These are phyloP conservation scores for Labeo catla DNA, from an alignment of 2,113 vertebrate genomes.

Conservation along the genomic window DNA sequence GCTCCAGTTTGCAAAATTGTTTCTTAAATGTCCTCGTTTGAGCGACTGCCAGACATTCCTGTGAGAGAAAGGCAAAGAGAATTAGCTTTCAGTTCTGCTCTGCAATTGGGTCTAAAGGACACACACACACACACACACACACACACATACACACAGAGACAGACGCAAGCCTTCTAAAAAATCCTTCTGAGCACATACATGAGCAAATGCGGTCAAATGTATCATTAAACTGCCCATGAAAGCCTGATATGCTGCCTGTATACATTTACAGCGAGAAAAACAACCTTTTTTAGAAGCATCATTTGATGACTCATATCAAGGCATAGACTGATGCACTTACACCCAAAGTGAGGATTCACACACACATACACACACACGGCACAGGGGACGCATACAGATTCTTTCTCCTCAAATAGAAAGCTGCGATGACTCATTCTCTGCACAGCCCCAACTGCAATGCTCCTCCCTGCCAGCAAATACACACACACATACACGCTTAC, in stretches of 20 bases:
- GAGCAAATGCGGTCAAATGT: neutral
- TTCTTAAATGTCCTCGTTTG: conserved; percentile 21
- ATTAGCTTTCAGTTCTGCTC: conserved; percentile 6
- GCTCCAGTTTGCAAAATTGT: conserved; percentile 1
- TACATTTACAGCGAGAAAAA: conserved; percentile 37
- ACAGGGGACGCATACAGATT: conserved; percentile 51
- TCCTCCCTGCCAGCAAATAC: conserved; percentile 52
- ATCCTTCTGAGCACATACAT: neutral
- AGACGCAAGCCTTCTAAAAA: neutral
- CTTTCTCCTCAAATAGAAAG: conserved; percentile 62
- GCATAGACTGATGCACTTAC: conserved; percentile 52
- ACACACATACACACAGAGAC: neutral
- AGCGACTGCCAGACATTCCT: conserved; percentile 12
- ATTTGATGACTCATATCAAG: conserved; percentile 56
- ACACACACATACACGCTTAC: conserved; percentile 25
- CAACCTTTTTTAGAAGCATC: conserved; percentile 47
- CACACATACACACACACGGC: conserved; percentile 18
- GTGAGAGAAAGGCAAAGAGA: conserved; percentile 15
- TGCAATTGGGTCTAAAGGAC: conserved; percentile 13
- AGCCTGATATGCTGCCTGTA: neutral
- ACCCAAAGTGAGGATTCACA: conserved; percentile 47
- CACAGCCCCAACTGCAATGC: conserved; percentile 61
- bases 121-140: neutral
- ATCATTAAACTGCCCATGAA: conserved; percentile 11
- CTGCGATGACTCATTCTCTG: conserved; percentile 62